Evolutionary conservation across 2,888 invertebrate species (phyloP), one percentile per base, ranked within the genome.

Genomic region (Acrocyrtus sp.): DNA sequence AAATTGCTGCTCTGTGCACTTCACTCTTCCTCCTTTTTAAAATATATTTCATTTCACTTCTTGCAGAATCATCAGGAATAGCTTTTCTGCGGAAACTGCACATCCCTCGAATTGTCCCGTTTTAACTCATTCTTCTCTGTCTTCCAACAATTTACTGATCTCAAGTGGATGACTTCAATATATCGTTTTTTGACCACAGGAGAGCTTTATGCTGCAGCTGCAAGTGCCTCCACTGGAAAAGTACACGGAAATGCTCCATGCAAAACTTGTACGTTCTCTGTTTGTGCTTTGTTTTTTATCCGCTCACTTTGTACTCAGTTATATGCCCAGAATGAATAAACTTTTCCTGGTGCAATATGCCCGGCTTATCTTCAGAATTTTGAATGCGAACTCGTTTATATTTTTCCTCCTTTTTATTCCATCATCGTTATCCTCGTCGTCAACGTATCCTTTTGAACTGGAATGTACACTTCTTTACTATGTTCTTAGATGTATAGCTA

Each of bases 301-400:
- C n/a, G n/a, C n/a, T n/a, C n/a, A n/a, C n/a, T n/a, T 22, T 47
- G 45, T 12, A 45, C 39, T 47, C 27, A 21, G 57, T 43, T 43
- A n/a, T 48, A 70, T 70, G 63, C 61, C 61, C 50, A 62, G 48
- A 69, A 61, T 69, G 62, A 69, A 51, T 62, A 62, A 70, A 19
- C 51, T 51, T 66, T 3, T 41, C 39, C 29, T n/a, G 41, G 21
- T 51, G 48, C 62, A 70, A 70, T 70, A 62, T 57, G 61, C 45
- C 56, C 62, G 56, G 63, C 62, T 70, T 70, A 70, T 70, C 70
- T 70, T 63, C 56, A 70, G 43, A 62, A 63, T 56, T 51, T 67
- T 67, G 41, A 22, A n/a, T n/a, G n/a, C 21, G 34, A 41, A 39
- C 39, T 51, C 61, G 54, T 56, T 63, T 53, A 19, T 58, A 34